phyloP scores from a whole-genome alignment of 2,888 invertebrate species.

The Suillia variegata region DNA sequence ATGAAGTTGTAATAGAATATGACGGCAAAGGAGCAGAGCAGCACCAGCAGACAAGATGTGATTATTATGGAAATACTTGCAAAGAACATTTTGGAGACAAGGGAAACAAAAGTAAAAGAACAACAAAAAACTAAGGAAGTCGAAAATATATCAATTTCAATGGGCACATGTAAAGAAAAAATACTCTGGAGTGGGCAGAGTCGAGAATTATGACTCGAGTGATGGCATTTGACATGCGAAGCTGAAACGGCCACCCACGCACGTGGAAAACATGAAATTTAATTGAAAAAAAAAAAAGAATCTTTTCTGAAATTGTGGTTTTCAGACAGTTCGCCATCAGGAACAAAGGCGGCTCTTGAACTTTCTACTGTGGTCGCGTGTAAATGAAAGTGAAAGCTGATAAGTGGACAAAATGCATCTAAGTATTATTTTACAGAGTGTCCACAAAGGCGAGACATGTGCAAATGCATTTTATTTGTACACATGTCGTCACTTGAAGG shows the following conservation, averaged over 20 bases:
- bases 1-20: not conserved
- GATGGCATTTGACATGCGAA: too few relatives aligned
- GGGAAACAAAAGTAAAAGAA: slow-evolving; percentile 18
- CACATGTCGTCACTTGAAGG: not conserved
- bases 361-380: not conserved
- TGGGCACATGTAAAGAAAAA: too few relatives aligned
- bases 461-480: not conserved
- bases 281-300: too few relatives aligned
- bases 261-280: too few relatives aligned
- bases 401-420: not conserved
- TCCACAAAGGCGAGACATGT: not conserved
- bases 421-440: not conserved
- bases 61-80: slow-evolving; percentile 29
- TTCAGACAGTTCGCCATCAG: too few relatives aligned
- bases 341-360: not conserved
- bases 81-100: too few relatives aligned
- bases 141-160: slow-evolving; percentile 38
- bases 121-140: slow-evolving; percentile 34
- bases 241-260: too few relatives aligned
- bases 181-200: not conserved
- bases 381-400: slow-evolving; percentile 1
- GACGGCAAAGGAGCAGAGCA: not conserved
- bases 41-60: slow-evolving; percentile 25
- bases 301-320: too few relatives aligned
- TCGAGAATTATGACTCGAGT: too few relatives aligned